phyloP scores from a whole-genome alignment of 2,888 invertebrate genomes.

The Sarcophaga carnaria region DNA sequence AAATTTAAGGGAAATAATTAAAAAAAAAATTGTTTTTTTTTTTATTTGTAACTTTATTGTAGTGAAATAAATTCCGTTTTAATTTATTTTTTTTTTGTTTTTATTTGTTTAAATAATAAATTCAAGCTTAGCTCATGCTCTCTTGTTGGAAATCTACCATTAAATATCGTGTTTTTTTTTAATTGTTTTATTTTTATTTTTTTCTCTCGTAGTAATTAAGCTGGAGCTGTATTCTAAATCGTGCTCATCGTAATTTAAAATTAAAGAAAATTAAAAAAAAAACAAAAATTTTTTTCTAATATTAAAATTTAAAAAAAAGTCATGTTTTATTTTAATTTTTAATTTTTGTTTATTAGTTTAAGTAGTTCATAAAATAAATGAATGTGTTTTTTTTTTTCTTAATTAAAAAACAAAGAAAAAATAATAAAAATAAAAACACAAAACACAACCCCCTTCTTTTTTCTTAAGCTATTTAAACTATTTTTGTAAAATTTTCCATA shows the following conservation, averaged over 20 bases:
- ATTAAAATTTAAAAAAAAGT: constrained; percentile 33
- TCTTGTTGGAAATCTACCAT: not conserved
- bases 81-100: constrained; percentile 22
- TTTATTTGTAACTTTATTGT: constrained; percentile 29
- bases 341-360: constrained; percentile 65
- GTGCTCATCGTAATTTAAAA: constrained; percentile 42
- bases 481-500: constrained; percentile 69
- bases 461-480: constrained; percentile 66
- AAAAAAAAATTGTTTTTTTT: constrained; percentile 11
- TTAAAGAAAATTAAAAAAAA: not conserved
- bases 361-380: constrained; percentile 68
- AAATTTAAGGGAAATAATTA: constrained; percentile 17
- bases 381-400: constrained; percentile 58
- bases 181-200: not conserved
- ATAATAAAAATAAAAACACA: not conserved
- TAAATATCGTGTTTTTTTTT: not conserved
- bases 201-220: not conserved
- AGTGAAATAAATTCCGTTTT: constrained; percentile 38
- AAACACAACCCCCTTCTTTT: constrained; percentile 16
- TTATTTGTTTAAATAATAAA: constrained; percentile 51
- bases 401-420: constrained; percentile 7
- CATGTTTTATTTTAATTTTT: constrained; percentile 50
- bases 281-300: not conserved
- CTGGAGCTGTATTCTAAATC: constrained; percentile 43
- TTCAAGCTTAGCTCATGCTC: not conserved